phyloP scores from a whole-genome alignment of 1,140 invertebrate species.

The Monochamus saltuarius region DNA sequence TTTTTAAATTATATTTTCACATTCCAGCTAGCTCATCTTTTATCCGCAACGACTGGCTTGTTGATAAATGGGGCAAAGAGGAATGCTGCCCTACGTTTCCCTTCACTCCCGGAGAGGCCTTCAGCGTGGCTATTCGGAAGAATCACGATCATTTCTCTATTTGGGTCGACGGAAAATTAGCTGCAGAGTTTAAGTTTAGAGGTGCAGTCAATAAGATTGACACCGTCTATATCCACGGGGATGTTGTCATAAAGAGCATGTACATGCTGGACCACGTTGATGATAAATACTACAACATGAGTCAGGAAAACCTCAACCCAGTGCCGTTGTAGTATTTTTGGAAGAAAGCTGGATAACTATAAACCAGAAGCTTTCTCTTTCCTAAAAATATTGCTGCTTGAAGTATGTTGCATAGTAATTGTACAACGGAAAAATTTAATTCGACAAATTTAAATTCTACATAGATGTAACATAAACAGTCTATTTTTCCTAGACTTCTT shows the following conservation, averaged over 20 bases:
- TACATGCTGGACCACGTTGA: constrained; percentile 30
- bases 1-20: background rate
- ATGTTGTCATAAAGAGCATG: constrained; percentile 44
- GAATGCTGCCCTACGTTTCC: constrained; percentile 53
- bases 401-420: no score
- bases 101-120: constrained; percentile 53
- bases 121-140: constrained; percentile 51
- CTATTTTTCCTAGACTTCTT: no score
- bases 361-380: no score
- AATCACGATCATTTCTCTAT: constrained; percentile 48
- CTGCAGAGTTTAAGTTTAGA: constrained; percentile 51
- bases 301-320: background rate
- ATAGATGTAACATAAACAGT: no score
- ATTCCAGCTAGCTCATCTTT: constrained; percentile 34
- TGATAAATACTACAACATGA: constrained; percentile 10
- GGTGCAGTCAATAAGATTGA: constrained; percentile 43
- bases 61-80: constrained; percentile 54
- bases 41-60: constrained; percentile 55
- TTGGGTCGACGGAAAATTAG: constrained; percentile 52
- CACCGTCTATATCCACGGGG: constrained; percentile 55
- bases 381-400: no score
- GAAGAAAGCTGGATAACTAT: no score
- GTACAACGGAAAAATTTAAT: no score
- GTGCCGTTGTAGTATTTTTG: no score
- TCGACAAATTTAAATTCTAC: no score